Percentiles rank a stretch among this genome's conserved stretches.
phyloP scores from a whole-genome alignment of 2,888 invertebrate genomes.

The Drosophila fulvimacula region DNA sequence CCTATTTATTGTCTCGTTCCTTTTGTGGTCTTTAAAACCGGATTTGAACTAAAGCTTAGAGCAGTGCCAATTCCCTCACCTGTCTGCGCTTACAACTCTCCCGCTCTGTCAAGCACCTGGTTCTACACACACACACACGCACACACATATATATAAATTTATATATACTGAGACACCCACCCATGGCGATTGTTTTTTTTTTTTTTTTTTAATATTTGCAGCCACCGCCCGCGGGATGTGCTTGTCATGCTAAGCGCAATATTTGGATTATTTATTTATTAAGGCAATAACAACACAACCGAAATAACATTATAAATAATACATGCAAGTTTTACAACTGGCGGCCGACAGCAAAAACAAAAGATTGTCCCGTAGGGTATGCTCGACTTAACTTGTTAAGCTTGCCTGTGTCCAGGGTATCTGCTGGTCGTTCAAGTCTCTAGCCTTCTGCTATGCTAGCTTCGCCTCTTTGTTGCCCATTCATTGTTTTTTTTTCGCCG shows the following conservation, averaged over 20 bases:
- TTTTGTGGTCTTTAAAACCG: conserved; percentile 63
- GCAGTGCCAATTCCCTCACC: background rate
- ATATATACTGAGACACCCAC: conserved; percentile 31
- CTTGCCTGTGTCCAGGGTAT: background rate
- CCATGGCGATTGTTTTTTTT: conserved; percentile 22
- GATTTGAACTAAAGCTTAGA: conserved; percentile 36
- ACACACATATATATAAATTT: background rate
- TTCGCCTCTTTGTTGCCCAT: conserved; percentile 15
- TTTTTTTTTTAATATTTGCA: conserved; percentile 33
- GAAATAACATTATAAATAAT: conserved; percentile 59
- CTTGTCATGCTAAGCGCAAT: conserved; percentile 63
- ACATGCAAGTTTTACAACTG: conserved; percentile 60
- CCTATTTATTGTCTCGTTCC: conserved; percentile 61
- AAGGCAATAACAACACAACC: conserved; percentile 55
- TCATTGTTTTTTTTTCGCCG: conserved; percentile 43
- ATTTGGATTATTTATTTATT: conserved; percentile 68
- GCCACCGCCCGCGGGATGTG: conserved; percentile 59
- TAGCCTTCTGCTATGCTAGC: background rate
- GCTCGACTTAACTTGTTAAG: background rate
- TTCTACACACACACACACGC: background rate
- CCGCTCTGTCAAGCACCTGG: conserved; percentile 24
- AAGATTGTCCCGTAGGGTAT: conserved; percentile 9
- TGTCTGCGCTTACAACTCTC: conserved; percentile 34
- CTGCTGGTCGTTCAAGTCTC: background rate
- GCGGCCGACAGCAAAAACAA: background rate